Evolutionary conservation across 2,888 invertebrate genomes (phyloP), one percentile per base, ranked within the genome.

Genomic region (Marronus borbonicus): DNA sequence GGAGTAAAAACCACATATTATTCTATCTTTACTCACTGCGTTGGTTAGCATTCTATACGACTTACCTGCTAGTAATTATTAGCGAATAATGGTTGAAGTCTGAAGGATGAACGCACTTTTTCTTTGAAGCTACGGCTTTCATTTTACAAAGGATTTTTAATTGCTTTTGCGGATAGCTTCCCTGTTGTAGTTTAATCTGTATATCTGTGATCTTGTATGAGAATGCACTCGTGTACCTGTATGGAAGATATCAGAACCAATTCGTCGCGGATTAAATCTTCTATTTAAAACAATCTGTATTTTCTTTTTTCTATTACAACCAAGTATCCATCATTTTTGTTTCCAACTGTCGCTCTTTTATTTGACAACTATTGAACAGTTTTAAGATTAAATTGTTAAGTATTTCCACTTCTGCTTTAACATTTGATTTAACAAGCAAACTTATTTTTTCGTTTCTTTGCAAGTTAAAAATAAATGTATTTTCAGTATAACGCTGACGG

Each of bases 71-170:
- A 24, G 28, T 28, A 60, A 28, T 28, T 12, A 24, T 60, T 28
- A 12, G 12, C 20, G 60, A 28, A 24, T 60, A 20, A 60, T 60
- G 60, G 7, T 60, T 17, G 20, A 17, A 28, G 70, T 36, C 58
- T 70, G 28, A 70, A 58, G 55, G 36, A 70, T 50, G 28, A 20
- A 70, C 31, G 55, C 36, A 70, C 55, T 70, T 70, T 70, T 70
- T 70, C 70, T 70, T 70, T 70, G 70, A 70, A 55, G 70, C 17
- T 58, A 36, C 17, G 70, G 50, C 49, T 70, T 70, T 55, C 31
- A 36, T 55, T 55, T 70, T 58, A 58, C 36, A 70, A 36, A 70
- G 70, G 70, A 70, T 70, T 49, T 70, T 70, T 70, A 70, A 70
- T 70, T 70, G 70, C 14, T 70, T 70, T 58, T 70, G 36, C 28